A percentile compares a stretch with the other conserved stretches of the same genome.
Evolutionary conservation across 2,113 vertebrate species (phyloP).

Genomic region (Odocoileus virginianus): DNA sequence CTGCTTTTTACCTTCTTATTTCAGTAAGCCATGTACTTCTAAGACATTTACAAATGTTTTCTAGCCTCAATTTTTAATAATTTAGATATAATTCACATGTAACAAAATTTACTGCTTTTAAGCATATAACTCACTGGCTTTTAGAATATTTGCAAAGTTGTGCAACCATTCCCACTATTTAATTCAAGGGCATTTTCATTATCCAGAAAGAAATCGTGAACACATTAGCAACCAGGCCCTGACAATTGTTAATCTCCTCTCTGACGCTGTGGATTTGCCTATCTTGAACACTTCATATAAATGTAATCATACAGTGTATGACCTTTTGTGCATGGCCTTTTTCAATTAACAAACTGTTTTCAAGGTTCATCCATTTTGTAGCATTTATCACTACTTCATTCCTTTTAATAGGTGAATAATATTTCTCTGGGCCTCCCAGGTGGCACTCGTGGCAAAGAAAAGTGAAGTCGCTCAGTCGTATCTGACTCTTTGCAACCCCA

Average conservation of each 20-base stretch:
- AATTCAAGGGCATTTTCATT: neutral
- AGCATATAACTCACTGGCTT: neutral
- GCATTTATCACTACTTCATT: neutral
- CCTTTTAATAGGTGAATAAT: neutral
- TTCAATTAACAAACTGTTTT: neutral
- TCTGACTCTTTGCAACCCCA: too few species aligned
- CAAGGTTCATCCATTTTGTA: neutral
- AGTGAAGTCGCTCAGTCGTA: too few species aligned
- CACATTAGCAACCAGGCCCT: neutral
- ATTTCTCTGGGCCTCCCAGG: neutral
- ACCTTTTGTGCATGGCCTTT: neutral
- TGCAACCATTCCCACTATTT: neutral
- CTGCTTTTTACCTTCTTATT: neutral
- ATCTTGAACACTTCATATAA: neutral
- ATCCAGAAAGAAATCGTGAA: neutral
- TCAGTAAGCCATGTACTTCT: neutral
- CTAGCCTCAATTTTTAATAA: neutral
- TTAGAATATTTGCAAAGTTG: neutral
- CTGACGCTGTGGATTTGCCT: neutral
- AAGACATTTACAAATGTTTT: neutral
- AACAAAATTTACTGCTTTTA: neutral
- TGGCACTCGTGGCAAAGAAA: neutral
- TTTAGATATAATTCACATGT: neutral
- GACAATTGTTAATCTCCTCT: neutral
- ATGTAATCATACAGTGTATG: neutral